Evolutionary conservation across 2,888 invertebrate species (phyloP), one percentile per base, ranked within the genome.

Genomic region (Euzetes globulus): DNA sequence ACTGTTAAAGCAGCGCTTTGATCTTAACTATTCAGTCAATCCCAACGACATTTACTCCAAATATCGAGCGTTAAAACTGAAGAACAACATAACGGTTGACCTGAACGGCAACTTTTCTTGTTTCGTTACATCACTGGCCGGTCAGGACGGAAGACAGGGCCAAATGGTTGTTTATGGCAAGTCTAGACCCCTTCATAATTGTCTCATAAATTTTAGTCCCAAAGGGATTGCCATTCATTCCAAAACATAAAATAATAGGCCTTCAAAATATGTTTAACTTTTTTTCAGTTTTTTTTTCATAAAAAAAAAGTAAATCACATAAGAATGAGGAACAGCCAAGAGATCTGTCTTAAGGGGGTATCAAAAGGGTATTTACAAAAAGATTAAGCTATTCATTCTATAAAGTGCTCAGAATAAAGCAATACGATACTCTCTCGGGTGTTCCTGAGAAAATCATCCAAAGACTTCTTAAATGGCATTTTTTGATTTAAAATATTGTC

Each of bases 91-190:
- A n/a, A 70, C 75, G 25, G 29, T 71, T 15, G 47, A 55, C 19
- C 29, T 76, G 22, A 70, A 60, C 15, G 76, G 76, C 45, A 75
- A 60, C 19, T 76, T 71, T 27, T 45, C 73, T 2, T 76, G 76
- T 71, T 45, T 58, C 4, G 72, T 76, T 15, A 60, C 73, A 22
- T 76, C 76, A 15, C 27, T 76, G n/a, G 76, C 75, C 13, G 52
- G 63, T 55, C 75, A 73, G n/a, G 75, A 75, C 45, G 25, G 33
- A 19, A 50, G 74, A n/a, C 70, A 73, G 58, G 65, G 60, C 27
- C 65, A 63, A 50, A 33, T 76, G 58, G 50, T 74, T 41, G 70
- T 76, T 27, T 76, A 74, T 74, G 76, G 76, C 52, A 47, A 22
- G 75, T 68, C 9, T 19, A 72, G 19, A 47, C 47, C 41, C 29